A percentile compares a stretch with the other conserved stretches of the same genome.
Conservation (phyloP, 1,140 invertebrate species). For the Sycophaga agraensis region DNA sequence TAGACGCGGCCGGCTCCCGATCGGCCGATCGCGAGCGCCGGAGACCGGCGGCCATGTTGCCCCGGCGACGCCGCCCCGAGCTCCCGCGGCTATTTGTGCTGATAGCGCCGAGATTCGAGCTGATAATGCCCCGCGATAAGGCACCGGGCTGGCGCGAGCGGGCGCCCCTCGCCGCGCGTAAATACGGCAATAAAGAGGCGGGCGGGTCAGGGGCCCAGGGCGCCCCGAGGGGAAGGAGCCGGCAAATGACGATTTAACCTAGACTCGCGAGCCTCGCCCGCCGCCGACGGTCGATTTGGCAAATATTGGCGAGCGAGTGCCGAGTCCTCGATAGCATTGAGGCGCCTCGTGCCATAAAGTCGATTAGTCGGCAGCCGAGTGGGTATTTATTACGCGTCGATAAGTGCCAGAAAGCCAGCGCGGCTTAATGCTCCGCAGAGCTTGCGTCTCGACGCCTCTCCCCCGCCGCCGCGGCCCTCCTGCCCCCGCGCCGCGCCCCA, state of each 20-base stretch:
- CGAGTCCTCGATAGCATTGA: constrained; percentile 33
- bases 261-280: background rate
- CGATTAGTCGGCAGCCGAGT: constrained; percentile 38
- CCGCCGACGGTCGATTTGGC: constrained; percentile 8
- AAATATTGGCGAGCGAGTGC: constrained; percentile 19
- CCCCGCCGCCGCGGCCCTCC: too few relatives aligned
- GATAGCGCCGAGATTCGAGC: constrained; percentile 48
- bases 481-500: too few relatives aligned
- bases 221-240: constrained; percentile 32
- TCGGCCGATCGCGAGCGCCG: constrained; percentile 46
- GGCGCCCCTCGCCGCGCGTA: constrained; percentile 1
- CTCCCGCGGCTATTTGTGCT: constrained; percentile 42
- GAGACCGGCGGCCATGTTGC: too few relatives aligned
- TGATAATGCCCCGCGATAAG: constrained; percentile 35
- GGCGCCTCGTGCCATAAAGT: constrained; percentile 44
- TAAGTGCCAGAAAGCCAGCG: constrained; percentile 15
- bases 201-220: background rate
- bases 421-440: constrained; percentile 11
- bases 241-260: constrained; percentile 32
- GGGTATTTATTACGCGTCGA: constrained; percentile 31
- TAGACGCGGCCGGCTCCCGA: constrained; percentile 34
- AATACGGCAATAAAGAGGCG: constrained; percentile 35
- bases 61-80: constrained; percentile 35
- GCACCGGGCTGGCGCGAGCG: too few relatives aligned
- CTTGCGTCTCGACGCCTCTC: background rate